A percentile compares a stretch with the other conserved stretches of the same genome.
Conservation (phyloP, 2,797 vertebrate genomes). For the Myotis vivesi region DNA sequence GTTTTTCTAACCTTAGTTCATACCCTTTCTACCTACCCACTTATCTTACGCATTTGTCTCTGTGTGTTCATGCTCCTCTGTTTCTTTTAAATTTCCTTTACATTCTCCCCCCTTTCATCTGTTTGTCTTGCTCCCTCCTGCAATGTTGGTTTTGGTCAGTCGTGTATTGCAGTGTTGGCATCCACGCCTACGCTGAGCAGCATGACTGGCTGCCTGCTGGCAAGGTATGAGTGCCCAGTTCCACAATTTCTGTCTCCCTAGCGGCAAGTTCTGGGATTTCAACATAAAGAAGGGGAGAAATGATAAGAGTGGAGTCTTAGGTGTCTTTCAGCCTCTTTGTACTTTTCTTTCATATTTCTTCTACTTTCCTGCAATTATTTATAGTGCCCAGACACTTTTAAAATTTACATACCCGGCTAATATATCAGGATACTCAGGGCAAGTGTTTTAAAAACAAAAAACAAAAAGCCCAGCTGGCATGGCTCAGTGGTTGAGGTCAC, state of each 20-base stretch:
- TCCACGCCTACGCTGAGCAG: not conserved
- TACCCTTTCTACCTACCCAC: not conserved
- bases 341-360: conserved; percentile 22
- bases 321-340: not conserved
- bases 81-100: conserved; percentile 52
- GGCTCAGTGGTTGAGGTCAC: too few relatives aligned
- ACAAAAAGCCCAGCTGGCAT: too few relatives aligned
- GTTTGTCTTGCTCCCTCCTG: conserved; percentile 17
- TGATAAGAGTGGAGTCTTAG: not conserved
- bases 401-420: not conserved
- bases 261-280: not conserved
- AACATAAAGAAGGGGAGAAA: not conserved
- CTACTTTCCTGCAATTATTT: conserved; percentile 17
- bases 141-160: conserved; percentile 63
- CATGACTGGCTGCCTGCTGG: conserved; percentile 5
- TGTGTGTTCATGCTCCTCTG: not conserved
- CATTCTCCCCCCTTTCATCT: not conserved
- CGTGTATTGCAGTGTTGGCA: not conserved
- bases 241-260: not conserved
- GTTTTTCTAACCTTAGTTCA: not conserved
- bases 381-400: not conserved
- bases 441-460: not conserved
- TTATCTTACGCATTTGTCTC: conserved; percentile 15
- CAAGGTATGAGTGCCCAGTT: not conserved
- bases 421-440: not conserved